Evolutionary conservation across 2,113 vertebrate species (phyloP), one percentile per base, ranked within the genome.

Genomic region (Synodontis membranacea): DNA sequence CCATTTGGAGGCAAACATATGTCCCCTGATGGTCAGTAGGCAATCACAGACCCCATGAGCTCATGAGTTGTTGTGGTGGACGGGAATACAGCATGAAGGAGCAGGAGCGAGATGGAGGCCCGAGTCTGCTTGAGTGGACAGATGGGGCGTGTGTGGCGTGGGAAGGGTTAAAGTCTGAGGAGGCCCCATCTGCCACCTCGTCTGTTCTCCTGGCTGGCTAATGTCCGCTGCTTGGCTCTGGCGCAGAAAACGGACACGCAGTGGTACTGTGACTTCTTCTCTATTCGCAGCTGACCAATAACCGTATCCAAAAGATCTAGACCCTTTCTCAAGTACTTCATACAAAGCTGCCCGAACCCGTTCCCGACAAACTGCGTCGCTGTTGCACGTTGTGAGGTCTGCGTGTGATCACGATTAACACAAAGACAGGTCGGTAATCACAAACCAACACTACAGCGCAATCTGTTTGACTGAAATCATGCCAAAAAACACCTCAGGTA

Each of bases 111-210:
- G 68, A 88, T 86, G 84, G 86, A 31, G 84, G 87, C 37, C 82
- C 34, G 52, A 54, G 68, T 52, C 56, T 75, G 82, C 42, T 52
- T 15, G 88, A 88, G 86, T 88, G 83, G 87, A 86, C 89, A 90
- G 88, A 89, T 89, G 62, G 92, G 89, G 89, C 91, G 86, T 85
- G 90, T 88, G 88, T 93, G 93, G 92, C 91, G 90, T 94, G 92
- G 93, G 91, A 94, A 94, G 93, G 92, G 94, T 94, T 94, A 94
- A 84, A 93, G 90, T 93, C 92, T 90, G 89, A 92, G 93, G 88
- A 90, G 87, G 91, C 89, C 86, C 94, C 94, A 94, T 94, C 94
- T 94, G 94, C 91, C 92, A 87, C 88, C 90, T 94, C 86, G 89
- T 94, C 93, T 94, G 93, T 92, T 91, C 89, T 92, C 81, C 88